phyloP scores from a whole-genome alignment of 1,140 invertebrate genomes.

The Mya arenaria region DNA sequence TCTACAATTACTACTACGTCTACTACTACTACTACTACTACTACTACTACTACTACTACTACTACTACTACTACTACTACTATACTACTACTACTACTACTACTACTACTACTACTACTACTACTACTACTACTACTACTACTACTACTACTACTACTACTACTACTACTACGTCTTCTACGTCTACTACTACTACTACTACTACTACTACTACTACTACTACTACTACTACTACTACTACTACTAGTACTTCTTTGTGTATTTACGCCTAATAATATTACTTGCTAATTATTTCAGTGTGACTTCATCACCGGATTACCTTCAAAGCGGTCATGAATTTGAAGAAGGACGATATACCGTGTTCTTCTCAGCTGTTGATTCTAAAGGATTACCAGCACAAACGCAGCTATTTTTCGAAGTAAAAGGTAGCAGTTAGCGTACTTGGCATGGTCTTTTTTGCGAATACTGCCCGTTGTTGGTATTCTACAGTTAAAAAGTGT shows the following conservation, averaged over 20 bases:
- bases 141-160: neutral
- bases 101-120: neutral
- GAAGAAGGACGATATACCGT: constrained; percentile 1
- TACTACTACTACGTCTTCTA: neutral
- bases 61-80: neutral
- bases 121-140: neutral
- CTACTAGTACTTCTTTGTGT: too few relatives aligned
- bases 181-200: neutral
- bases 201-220: neutral
- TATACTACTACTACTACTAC: neutral
- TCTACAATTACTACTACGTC: neutral
- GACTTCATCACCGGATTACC: neutral
- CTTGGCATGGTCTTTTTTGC: neutral
- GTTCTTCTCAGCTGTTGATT: constrained; percentile 5
- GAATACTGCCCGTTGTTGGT: neutral
- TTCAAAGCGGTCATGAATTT: neutral
- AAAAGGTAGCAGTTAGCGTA: neutral
- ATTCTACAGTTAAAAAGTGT: neutral
- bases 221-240: neutral
- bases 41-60: neutral
- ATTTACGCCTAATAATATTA: too few relatives aligned
- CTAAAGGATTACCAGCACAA: neutral
- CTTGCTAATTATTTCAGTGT: constrained; percentile 31
- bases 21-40: neutral
- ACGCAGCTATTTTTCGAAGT: constrained; percentile 10